Conservation (phyloP, 2,888 invertebrate species). For the Dynastes hyllus region DNA sequence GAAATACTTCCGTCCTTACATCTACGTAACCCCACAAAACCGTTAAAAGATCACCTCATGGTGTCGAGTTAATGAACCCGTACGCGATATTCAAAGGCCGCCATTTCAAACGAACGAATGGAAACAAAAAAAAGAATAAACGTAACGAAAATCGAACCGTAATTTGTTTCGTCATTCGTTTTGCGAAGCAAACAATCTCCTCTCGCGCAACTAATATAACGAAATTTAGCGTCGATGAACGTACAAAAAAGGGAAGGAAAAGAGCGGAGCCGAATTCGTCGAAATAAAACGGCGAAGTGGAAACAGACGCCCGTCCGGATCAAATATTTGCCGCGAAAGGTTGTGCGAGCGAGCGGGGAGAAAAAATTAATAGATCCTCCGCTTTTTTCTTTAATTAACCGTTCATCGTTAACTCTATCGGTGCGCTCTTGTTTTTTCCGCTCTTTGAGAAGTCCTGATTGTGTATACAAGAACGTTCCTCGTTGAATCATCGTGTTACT, state of each 20-base stretch:
- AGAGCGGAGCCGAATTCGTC: background rate
- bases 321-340: constrained; percentile 3
- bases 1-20: too few relatives aligned
- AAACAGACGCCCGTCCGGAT: constrained; percentile 14
- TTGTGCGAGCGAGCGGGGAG: background rate
- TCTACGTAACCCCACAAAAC: too few relatives aligned
- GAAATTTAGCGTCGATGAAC: background rate
- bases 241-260: background rate
- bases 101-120: background rate
- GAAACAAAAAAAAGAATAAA: background rate
- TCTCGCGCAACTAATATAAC: constrained; percentile 7
- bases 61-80: background rate
- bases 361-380: constrained; percentile 8
- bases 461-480: background rate
- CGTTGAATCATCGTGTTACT: too few relatives aligned
- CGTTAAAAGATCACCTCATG: too few relatives aligned
- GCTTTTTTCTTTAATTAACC: constrained; percentile 4
- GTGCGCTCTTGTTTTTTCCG: background rate
- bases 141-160: background rate
- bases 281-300: background rate
- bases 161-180: constrained; percentile 26
- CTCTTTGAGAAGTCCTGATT: background rate
- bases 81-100: background rate
- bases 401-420: background rate
- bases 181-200: constrained; percentile 23